Evolutionary conservation across 2,888 invertebrate species (phyloP), one percentile per base, ranked within the genome.

Genomic region (Lysandra coridon): DNA sequence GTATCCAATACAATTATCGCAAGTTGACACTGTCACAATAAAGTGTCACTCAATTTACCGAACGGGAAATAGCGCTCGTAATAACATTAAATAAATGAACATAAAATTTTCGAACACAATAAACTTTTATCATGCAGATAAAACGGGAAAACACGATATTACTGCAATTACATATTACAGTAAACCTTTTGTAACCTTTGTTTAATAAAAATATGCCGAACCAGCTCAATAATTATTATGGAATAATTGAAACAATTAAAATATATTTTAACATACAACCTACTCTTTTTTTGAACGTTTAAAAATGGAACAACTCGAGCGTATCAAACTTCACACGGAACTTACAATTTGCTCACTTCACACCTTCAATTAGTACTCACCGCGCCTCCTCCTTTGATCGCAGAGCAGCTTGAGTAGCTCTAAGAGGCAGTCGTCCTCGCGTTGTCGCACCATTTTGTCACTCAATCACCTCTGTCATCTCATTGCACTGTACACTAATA

Each of bases 351-450:
- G 62, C 62, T 23, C 62, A 62, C 17, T 57, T 62, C 62, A 62
- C 62, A 62, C 62, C 62, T 62, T 62, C 62, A 62, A 62, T 62
- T 44, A 40, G 5, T 2, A 44, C 74, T 74, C 23, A 74, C 74
- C 74, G 40, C 14, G 40, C 57, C 86, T 83, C 78, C 84, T 87
- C 82, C 84, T 88, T 83, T 91, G 89, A 81, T 91, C 90, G 83
- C 92, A 93, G 77, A 93, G 83, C 78, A 89, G 82, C 76, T 89
- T 84, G n/a, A 93, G 86, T 10, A 93, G 85, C 83, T 89, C 88
- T 23, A 92, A 79, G 78, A 93, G 83, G 83, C 93, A 93, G 83
- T 92, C 92, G 79, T 93, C 92, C 79, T 86, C 85, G 44, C 91
- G 88, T 81, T 88, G 88, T 53, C 84, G 89, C 85, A 93, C 93